Evolutionary conservation across 2,797 vertebrate species (phyloP).

Genomic region (Anolis apletophallus): DNA sequence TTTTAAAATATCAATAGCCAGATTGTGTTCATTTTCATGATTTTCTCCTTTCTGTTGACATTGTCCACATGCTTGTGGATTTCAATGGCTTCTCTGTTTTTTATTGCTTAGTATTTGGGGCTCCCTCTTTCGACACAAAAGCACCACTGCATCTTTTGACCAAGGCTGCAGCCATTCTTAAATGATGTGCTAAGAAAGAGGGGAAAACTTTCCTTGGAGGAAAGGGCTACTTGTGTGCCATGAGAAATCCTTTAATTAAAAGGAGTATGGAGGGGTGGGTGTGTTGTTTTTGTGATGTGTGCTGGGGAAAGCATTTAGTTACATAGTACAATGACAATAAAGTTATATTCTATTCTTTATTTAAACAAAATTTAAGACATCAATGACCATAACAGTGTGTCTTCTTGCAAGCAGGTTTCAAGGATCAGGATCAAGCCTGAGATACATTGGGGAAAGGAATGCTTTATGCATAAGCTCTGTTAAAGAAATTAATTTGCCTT

Average conservation of each 20-base stretch:
- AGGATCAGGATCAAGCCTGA: background rate
- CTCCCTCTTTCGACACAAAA: constrained; percentile 63
- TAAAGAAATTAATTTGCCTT: background rate
- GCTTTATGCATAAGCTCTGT: background rate
- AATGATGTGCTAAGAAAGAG: background rate
- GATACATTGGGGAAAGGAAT: background rate
- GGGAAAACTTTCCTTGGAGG: background rate
- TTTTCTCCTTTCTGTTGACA: too few species aligned
- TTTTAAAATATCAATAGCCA: too few species aligned
- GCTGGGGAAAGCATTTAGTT: too few species aligned
- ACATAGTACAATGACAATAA: too few species aligned
- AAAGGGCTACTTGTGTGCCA: background rate
- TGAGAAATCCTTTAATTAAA: constrained; percentile 13
- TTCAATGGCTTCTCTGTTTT: constrained; percentile 19
- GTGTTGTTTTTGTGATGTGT: too few species aligned
- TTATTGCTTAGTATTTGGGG: constrained; percentile 17
- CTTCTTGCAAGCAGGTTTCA: background rate
- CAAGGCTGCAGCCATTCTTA: background rate
- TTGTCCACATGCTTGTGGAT: too few species aligned
- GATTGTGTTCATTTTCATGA: too few species aligned
- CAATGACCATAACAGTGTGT: background rate
- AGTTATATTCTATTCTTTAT: background rate
- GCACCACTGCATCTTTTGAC: constrained; percentile 18
- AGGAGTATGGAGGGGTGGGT: too few species aligned
- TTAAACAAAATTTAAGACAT: constrained; percentile 1